A percentile compares a stretch with the other conserved stretches of the same genome.
Evolutionary conservation across 2,797 vertebrate genomes (phyloP).

Genomic region (Odontamblyopus lacepedii): DNA sequence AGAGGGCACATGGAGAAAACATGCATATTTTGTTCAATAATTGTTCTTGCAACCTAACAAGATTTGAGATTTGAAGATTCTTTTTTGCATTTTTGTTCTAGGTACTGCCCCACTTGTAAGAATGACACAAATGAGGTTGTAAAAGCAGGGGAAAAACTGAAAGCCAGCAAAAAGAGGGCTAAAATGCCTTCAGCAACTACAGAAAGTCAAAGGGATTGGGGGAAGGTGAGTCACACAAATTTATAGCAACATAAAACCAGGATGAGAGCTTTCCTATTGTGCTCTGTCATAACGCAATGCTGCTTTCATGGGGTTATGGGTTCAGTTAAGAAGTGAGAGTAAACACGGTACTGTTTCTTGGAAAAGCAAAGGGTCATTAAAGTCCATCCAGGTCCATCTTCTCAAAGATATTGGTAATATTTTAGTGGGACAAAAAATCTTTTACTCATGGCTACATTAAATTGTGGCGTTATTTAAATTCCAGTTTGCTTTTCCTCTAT

Average conservation of each 20-base stretch:
- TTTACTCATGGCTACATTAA: neutral
- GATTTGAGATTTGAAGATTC: too few relatives aligned
- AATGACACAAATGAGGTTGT: constrained; percentile 98
- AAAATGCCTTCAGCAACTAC: constrained; percentile 98
- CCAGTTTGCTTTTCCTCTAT: neutral
- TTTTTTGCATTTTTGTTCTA: constrained; percentile 47
- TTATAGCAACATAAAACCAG: neutral
- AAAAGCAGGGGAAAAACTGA: constrained; percentile 95
- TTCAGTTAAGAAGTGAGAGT: too few relatives aligned
- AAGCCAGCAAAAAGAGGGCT: constrained; percentile 98
- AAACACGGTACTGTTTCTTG: too few relatives aligned
- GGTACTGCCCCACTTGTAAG: constrained; percentile 99
- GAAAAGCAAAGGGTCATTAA: neutral
- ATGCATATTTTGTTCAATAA: neutral
- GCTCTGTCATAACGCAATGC: neutral
- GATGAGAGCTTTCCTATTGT: neutral
- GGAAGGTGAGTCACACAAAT: constrained; percentile 82
- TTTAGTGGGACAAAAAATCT: neutral
- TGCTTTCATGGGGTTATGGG: too few relatives aligned
- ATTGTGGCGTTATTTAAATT: neutral
- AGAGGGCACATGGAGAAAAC: neutral
- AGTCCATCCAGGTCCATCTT: neutral
- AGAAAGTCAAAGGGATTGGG: constrained; percentile 98
- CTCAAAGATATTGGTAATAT: constrained; percentile 10
- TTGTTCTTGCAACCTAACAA: neutral